Evolutionary conservation across 2,888 invertebrate species (phyloP), one percentile per base, ranked within the genome.

Genomic region (Acanthococcus lagerstroemiae): DNA sequence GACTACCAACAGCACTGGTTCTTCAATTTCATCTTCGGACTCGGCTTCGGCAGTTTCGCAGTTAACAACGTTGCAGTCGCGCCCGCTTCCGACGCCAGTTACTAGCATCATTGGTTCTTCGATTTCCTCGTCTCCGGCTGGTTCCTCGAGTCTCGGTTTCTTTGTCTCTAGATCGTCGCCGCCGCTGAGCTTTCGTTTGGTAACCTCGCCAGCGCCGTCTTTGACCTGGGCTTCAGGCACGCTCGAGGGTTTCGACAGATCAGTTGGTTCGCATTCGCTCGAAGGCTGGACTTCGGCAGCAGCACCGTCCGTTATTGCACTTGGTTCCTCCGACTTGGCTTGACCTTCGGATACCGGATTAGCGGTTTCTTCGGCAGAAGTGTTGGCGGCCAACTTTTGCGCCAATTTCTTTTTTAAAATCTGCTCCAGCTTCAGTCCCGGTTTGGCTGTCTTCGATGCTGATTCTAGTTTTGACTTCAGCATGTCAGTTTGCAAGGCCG

Each of bases 31-130:
- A 25, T 66, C 63, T 21, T 54, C 48, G 17, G 52, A 45, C 70
- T 12, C 73, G 4, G 57, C 68, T 22, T 67, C 60, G 21, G 48
- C 45, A 4, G 79, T 82, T 76, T 89, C 90, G 1, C 89, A 90
- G 17, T 15, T 22, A 46, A 24, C 1, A 48, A 25, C 17, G 24
- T 24, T 84, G 74, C 87, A 88, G 26, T 86, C 85, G 21, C 75
- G 77, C 4, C 90, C 91, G 71, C 76, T 81, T 46, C 90, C 91
- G 72, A 83, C 83, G 0, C 88, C 89, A 71, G 79, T 81, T 73
- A 90, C 80, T 75, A 80, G 83, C 78, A 86, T 79, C 0, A 86
- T 78, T 1, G 84, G 81, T 76, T 90, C 91, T 72, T 84, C 84
- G 65, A 90, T 85, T 70, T 81, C 82, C 73, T 88, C 88, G 25